Evolutionary conservation across 1,140 invertebrate species (phyloP).

Genomic region (Apis laboriosa): DNA sequence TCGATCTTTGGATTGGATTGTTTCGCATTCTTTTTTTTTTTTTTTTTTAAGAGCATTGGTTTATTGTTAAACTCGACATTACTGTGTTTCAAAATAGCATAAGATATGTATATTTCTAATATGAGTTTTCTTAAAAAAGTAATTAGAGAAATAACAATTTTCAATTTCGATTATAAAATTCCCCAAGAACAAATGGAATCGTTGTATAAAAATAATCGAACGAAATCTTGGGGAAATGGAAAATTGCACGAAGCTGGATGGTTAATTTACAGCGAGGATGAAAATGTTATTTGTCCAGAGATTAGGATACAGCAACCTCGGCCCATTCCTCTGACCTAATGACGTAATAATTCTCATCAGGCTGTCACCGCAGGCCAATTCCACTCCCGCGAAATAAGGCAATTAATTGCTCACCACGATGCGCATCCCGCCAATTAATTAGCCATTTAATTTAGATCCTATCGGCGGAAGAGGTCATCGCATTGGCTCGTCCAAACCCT

Average conservation of each 20-base stretch:
- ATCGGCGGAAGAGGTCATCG: slow-evolving; percentile 58
- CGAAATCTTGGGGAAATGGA: background rate
- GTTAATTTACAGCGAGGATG: slow-evolving; percentile 15
- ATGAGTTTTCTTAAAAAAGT: background rate
- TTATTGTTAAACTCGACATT: too few relatives aligned
- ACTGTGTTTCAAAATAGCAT: too few relatives aligned
- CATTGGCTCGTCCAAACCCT: slow-evolving; percentile 14
- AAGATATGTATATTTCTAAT: too few relatives aligned
- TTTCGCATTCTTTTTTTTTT: too few relatives aligned
- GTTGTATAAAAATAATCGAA: background rate
- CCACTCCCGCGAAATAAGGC: slow-evolving; percentile 51
- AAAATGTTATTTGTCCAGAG: slow-evolving; percentile 47
- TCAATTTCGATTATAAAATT: background rate
- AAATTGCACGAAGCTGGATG: background rate
- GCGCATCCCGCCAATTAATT: slow-evolving; percentile 68
- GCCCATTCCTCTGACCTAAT: slow-evolving; percentile 51
- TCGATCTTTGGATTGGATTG: too few relatives aligned
- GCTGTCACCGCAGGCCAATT: slow-evolving; percentile 54
- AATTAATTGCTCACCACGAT: slow-evolving; percentile 66
- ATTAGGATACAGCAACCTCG: slow-evolving; percentile 33
- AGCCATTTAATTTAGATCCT: slow-evolving; percentile 73
- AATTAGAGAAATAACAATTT: background rate
- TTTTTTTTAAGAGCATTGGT: background rate
- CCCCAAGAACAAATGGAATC: background rate
- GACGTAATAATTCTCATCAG: slow-evolving; percentile 61